Conservation (phyloP, 2,797 vertebrate species). For the Sardinella longiceps region DNA sequence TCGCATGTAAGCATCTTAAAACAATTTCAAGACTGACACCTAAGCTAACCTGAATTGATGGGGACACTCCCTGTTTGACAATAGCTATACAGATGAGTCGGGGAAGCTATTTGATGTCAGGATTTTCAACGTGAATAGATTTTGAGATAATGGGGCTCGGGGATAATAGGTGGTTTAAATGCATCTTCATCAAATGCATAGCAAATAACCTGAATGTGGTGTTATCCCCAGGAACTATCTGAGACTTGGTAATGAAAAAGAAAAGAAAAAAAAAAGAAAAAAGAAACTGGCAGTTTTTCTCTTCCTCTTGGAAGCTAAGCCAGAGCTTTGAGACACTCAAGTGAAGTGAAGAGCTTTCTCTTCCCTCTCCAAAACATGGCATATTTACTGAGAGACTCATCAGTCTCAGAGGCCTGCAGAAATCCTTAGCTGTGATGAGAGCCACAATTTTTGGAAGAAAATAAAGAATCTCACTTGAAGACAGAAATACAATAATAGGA, state of each 20-base stretch:
- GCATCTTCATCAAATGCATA: background rate
- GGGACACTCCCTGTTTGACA: slow-evolving; percentile 47
- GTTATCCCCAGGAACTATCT: background rate
- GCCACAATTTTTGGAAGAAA: no score
- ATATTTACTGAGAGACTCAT: no score
- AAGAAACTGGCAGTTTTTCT: background rate
- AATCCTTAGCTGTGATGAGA: no score
- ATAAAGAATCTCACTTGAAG: no score
- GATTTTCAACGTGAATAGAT: slow-evolving; percentile 48
- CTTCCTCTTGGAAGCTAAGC: background rate
- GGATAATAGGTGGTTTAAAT: slow-evolving; percentile 10
- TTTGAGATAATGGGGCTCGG: background rate
- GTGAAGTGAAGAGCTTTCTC: no score
- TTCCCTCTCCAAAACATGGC: no score
- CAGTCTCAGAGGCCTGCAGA: no score
- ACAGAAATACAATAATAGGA: no score
- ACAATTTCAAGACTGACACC: slow-evolving; percentile 52
- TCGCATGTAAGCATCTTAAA: slow-evolving; percentile 47
- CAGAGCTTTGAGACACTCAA: no score
- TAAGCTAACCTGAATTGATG: slow-evolving; percentile 62
- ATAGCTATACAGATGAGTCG: slow-evolving; percentile 47
- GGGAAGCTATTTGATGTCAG: slow-evolving; percentile 44
- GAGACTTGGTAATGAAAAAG: background rate
- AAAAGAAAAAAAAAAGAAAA: background rate
- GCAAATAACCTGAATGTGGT: slow-evolving; percentile 46